Evolutionary conservation across 2,888 invertebrate genomes (phyloP).

Genomic region (Hedya salicella): DNA sequence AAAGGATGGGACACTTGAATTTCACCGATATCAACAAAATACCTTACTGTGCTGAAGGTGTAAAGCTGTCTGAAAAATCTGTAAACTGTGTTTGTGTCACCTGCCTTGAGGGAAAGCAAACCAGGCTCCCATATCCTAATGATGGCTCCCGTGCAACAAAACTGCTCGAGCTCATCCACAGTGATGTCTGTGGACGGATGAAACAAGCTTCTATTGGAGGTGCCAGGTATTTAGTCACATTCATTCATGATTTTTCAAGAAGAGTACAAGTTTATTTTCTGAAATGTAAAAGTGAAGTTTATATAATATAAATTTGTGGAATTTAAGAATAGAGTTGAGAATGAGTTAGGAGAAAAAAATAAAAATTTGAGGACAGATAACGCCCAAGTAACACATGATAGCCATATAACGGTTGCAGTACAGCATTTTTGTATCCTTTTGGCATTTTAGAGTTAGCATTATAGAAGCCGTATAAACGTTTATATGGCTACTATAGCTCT

Average conservation of each 20-base stretch:
- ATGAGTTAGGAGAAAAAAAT: too few species aligned
- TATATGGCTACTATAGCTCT: too few species aligned
- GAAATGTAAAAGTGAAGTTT: conserved; percentile 14
- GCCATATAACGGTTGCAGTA: too few species aligned
- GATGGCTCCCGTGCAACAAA: conserved; percentile 35
- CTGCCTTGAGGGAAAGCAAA: too few species aligned
- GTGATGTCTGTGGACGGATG: conserved; percentile 31
- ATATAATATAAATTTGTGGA: conserved; percentile 14
- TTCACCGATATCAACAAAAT: conserved; percentile 41
- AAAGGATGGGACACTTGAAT: conserved; percentile 43
- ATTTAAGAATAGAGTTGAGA: conserved; percentile 15
- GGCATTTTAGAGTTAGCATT: too few species aligned
- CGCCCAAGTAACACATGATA: neutral
- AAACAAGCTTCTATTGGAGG: conserved; percentile 1
- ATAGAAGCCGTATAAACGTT: too few species aligned
- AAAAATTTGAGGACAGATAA: neutral
- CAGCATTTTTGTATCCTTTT: too few species aligned
- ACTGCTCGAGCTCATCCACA: conserved; percentile 30
- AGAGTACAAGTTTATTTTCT: conserved; percentile 13
- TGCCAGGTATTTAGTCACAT: too few species aligned
- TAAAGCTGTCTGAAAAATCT: conserved; percentile 32
- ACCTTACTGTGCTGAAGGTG: conserved; percentile 26
- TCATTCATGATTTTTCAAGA: conserved; percentile 29
- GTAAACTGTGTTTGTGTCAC: too few species aligned
- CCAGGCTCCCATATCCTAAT: conserved; percentile 39